Base-by-base conservation (phyloP, 2,113 vertebrate species). In the Ammodytes dubius region DNA sequence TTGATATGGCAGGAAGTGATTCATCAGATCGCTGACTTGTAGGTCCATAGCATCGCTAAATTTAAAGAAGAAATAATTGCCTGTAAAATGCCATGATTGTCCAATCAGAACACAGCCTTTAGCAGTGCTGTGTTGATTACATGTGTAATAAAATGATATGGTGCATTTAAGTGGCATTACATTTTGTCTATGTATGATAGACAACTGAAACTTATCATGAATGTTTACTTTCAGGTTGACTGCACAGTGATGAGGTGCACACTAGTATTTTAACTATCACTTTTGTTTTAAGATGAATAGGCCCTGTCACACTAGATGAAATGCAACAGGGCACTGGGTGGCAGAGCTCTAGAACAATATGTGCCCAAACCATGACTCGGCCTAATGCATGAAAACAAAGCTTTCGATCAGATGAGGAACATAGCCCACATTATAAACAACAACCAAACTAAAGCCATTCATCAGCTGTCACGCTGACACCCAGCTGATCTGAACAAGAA, bases 211-310 rank as follows among this genome's bases (percentile, higher is more conserved):
- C 59, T 70, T 59, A 9, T 4, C 10, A 14, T 59, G 42, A 77
- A 46, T 57, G 11, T 6, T 1, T 54, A 46, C 52, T 43, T 57
- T 56, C 56, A 11, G 1, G 14, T 9, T 47, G 19, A 37, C 17
- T 13, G 17, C 2, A 54, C 17, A 71, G 17, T 12, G 0, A 57
- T 43, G 39, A 40, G 7, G 4, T 8, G 52, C 68, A 14, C 1
- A 13, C 15, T 2, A 45, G 54, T 63, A 43, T 60, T 74, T 88
- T 66, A 66, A 64, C 67, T 78, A 77, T 74, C 68, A 64, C 69
- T 70, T 85, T 81, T 81, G 81, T 82, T 87, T 82, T 7, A 43
- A 12, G 8, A 46, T 54, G 50, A 71, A 78, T 69, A 40, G 40
- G 4, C 4, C 5, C 10, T 35, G 66, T 45, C 40, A 47, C 17